Conservation (phyloP, 2,888 invertebrate species). For the Drosophila mimetica region DNA sequence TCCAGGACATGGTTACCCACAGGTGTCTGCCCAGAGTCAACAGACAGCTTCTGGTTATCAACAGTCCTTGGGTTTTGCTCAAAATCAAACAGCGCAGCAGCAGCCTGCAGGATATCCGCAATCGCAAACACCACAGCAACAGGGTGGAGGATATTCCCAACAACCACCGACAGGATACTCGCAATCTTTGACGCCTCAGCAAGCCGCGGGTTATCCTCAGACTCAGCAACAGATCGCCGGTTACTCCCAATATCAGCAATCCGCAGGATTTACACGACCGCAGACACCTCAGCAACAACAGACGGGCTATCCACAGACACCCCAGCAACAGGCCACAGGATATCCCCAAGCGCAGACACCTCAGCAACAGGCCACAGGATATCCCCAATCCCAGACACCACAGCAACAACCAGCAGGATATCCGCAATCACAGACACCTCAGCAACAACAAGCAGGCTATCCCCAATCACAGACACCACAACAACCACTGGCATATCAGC, state of each 20-base stretch:
- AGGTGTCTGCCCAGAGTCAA: constrained; percentile 1
- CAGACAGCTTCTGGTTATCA: constrained; percentile 3
- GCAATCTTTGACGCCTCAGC: constrained; percentile 22
- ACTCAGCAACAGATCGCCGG: constrained; percentile 15
- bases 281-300: constrained; percentile 21
- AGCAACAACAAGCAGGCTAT: constrained; percentile 15
- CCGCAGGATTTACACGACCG: neutral
- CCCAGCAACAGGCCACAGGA: constrained; percentile 17
- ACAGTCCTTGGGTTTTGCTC: constrained; percentile 22
- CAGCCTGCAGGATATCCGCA: constrained; percentile 17
- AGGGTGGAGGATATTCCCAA: constrained; percentile 15
- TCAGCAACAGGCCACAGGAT: constrained; percentile 8
- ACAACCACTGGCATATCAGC: constrained; percentile 24
- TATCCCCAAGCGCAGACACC: constrained; percentile 21
- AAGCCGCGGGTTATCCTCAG: constrained; percentile 6
- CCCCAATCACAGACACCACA: constrained; percentile 16
- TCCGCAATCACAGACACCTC: constrained; percentile 21
- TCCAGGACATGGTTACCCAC: constrained; percentile 15
- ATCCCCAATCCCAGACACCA: constrained; percentile 25
- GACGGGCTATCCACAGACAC: constrained; percentile 18
- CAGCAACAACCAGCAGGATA: constrained; percentile 17
- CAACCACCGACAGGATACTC: constrained; percentile 8
- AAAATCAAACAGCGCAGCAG: constrained; percentile 13
- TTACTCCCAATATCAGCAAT: constrained; percentile 5
- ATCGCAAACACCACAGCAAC: constrained; percentile 21